Base-by-base conservation (phyloP, 1,140 invertebrate genomes). In the Polyergus mexicanus region DNA sequence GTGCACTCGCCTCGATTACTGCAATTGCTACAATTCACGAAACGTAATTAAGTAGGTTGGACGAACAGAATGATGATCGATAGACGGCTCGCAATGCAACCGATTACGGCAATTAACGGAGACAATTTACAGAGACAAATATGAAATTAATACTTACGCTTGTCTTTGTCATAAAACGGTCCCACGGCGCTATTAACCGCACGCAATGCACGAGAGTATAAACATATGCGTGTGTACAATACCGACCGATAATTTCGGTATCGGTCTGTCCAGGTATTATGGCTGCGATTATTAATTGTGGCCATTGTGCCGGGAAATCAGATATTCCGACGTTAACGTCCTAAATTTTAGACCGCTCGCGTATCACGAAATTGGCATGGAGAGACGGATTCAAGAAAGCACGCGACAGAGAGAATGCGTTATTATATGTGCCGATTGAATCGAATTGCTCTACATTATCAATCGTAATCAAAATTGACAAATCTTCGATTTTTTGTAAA, bases 201-300 rank as follows among this genome's bases (percentile, higher is more conserved):
- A 56, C 58, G 72, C 56, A 51, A 60, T 25, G 28, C 51, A 47
- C 38, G 16, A 19, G 4, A 51, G 47, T 19, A 51, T 51, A 51
- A 51, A 51, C 4, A 4, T 51, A 19, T 51, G 38, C n/a, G 32
- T 51, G 16, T 25, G 66, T 19, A 76, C 47, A 85, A 86, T 74
- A 66, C 60, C 28, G 44, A 56, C 44, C 63, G 71, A 87, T 90
- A 89, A 90, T 90, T 84, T 84, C 41, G 41, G 16, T 85, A 89
- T 90, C 88, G 80, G 69, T 68, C 69, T 80, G 74, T 41, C 58
- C 68, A 51, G 47, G 51, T 69, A 84, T 87, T 89, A 87, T 41
- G 38, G 86, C 28, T 81, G 32, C 71, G 69, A 87, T 90, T 90
- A 88, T 87, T 90, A 89, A 86, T 90, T 60, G 80, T 69, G 62